Conservation (phyloP, 2,888 invertebrate species). For the Pedicia rivosa region DNA sequence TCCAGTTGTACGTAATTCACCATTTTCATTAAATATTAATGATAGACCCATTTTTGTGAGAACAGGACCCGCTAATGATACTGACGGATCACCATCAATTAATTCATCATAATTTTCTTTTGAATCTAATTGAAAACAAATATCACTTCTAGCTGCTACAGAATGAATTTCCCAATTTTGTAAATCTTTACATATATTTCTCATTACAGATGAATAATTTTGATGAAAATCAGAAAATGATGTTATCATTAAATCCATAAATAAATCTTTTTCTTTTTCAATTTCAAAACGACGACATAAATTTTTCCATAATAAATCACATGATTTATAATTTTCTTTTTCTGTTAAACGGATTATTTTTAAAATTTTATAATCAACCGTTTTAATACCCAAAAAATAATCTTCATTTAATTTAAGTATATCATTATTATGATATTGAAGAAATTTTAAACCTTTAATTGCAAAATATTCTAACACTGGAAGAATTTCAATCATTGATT, state of each 20-base stretch:
- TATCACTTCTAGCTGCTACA: conserved; percentile 17
- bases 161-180: too few relatives aligned
- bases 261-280: too few relatives aligned
- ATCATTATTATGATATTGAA: background rate
- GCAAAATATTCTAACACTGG: conserved; percentile 13
- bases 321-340: background rate
- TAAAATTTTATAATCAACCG: conserved; percentile 5
- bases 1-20: conserved; percentile 21
- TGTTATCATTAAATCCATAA: too few relatives aligned
- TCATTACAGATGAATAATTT: too few relatives aligned
- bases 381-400: conserved; percentile 6
- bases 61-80: conserved; percentile 14
- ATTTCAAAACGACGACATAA: too few relatives aligned
- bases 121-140: conserved; percentile 7
- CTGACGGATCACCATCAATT: conserved; percentile 19
- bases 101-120: conserved; percentile 17
- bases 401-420: conserved; percentile 5
- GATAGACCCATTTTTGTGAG: conserved; percentile 12
- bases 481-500: conserved; percentile 6
- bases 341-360: background rate
- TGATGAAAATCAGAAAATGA: too few relatives aligned
- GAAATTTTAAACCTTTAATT: conserved; percentile 8
- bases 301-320: conserved; percentile 7
- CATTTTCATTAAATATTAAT: conserved; percentile 20
- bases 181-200: too few relatives aligned